Evolutionary conservation across 1,140 invertebrate genomes (phyloP), one percentile per base, ranked within the genome.

Genomic region (Rhagoletis pomonella): DNA sequence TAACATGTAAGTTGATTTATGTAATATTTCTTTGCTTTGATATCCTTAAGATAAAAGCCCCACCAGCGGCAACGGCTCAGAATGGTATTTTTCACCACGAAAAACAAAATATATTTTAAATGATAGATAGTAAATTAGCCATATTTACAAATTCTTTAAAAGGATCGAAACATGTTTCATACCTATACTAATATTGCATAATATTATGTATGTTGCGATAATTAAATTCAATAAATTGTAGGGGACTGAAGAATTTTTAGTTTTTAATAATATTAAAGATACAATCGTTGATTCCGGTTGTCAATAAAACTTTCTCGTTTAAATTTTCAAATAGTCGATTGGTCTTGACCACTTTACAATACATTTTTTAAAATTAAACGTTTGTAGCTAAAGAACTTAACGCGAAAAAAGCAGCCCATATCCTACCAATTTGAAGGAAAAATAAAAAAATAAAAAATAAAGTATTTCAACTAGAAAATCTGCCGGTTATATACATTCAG

Each of bases 111-210:
- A 50, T 29, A 2, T 10, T 29, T 81, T 81, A 58, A 81, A 81
- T 81, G 7, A 55, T 81, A 81, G 55, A 81, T 81, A 55, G 73
- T 81, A 81, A 81, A 29, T n/a, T 81, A 81, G 73, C 12, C 50
- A 81, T 81, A 81, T 81, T 58, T 81, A 81, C 73, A 81, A 81
- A 81, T 81, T 58, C 47, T 29, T 81, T 81, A 14, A 19, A 81
- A 55, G 47, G 55, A 44, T 73, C 39, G 14, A 81, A 67, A 55
- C 7, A n/a, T 81, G 19, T 58, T 29, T 29, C 29, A 29, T 29
- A 29, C 44, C 17, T 81, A 81, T 55, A 81, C 73, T 81, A 81
- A 81, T 81, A 81, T 81, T 81, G 73, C 73, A 58, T 81, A 81
- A 55, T 81, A 55, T 55, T 81, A 19, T 10, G 47, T 81, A 81